Base-by-base conservation (phyloP, 2,888 invertebrate species). In the Halictus quadricinctus region DNA sequence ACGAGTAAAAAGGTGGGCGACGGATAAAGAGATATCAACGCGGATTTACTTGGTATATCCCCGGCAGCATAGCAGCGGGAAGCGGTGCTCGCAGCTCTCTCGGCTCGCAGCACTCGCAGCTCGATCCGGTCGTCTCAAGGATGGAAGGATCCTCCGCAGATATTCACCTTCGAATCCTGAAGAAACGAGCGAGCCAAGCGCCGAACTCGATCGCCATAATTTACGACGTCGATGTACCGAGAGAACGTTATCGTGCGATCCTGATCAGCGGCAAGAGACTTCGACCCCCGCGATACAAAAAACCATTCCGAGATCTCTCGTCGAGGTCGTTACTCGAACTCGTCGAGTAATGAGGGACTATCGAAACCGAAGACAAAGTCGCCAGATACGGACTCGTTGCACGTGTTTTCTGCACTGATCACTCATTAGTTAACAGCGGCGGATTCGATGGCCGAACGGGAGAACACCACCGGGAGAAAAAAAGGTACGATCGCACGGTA, bases 181-280 rank as follows among this genome's bases (percentile, higher is more conserved):
- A 86, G 88, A 87, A 85, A 85, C 81, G 86, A 86, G 84, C 79
- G 6, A 64, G 29, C 64, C 25, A 29, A 79, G 86, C 83, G 85
- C 84, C 88, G 80, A 86, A 88, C 86, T 90, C 91, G 92, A 92
- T 92, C 92, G 92, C 91, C 91, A 91, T 92, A 92, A 92, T 92
- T 92, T 90, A 90, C 87, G 90, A 87, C 88, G 84, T 84, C 88
- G 84, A 85, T 88, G 89, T 87, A 83, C 81, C 82, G 74, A 78
- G 80, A 72, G 79, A 88, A 75, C 86, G 89, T 89, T 92, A 92
- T 92, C 92, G 89, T 81, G 77, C 88, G 92, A 92, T 92, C 90
- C 92, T 90, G 91, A 92, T 92, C 92, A 88, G 88, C 88, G 87
- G 86, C 88, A 81, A 66, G 83, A 88, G 89, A 89, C 86, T 87